Evolutionary conservation across 1,140 invertebrate genomes (phyloP).

Genomic region (Plutomurus gul): DNA sequence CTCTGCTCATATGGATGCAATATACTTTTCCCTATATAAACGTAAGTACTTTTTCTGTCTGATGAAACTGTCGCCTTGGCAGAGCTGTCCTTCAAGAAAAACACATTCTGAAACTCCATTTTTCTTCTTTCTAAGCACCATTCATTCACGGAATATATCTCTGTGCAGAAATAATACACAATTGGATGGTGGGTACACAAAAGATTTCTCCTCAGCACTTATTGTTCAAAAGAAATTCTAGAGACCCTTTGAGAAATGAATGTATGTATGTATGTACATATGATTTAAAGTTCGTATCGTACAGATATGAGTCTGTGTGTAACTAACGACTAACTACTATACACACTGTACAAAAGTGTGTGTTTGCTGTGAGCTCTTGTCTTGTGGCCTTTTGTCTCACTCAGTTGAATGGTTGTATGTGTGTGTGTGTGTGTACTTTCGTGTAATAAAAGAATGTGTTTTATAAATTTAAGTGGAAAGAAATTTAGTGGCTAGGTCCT

Average conservation of each 20-base stretch:
- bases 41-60: conserved; percentile 10
- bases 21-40: too few species aligned
- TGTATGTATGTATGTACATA: neutral
- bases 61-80: conserved; percentile 11
- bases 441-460: conserved; percentile 11
- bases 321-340: too few species aligned
- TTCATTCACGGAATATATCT: conserved; percentile 17
- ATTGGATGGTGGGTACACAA: conserved; percentile 19
- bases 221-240: neutral
- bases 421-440: neutral
- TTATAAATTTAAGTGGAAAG: neutral
- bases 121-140: conserved; percentile 16
- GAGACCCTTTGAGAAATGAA: neutral
- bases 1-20: too few species aligned
- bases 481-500: neutral
- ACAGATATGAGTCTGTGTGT: too few species aligned
- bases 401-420: neutral
- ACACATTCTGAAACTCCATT: conserved; percentile 21
- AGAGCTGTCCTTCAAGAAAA: conserved; percentile 20
- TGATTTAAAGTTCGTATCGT: neutral
- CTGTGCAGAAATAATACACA: neutral
- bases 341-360: too few species aligned
- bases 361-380: too few species aligned
- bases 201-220: conserved; percentile 8
- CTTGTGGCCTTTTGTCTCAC: too few species aligned